A percentile compares a stretch with the other conserved stretches of the same genome.
Evolutionary conservation across 2,113 vertebrate species (phyloP).

Genomic region (Tinamus guttatus): DNA sequence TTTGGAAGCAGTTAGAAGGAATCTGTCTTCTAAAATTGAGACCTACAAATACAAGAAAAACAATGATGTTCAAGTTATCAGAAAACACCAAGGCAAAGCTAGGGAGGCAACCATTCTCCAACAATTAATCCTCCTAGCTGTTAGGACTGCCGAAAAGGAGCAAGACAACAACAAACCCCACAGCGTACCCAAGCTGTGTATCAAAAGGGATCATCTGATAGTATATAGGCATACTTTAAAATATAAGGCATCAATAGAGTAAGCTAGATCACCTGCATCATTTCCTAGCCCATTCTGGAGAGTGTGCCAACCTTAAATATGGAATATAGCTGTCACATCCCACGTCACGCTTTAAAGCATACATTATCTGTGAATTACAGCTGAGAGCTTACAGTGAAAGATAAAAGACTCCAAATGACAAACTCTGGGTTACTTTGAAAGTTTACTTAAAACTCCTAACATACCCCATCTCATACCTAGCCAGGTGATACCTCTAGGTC

Average conservation of each 20-base stretch:
- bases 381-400: neutral
- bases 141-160: neutral
- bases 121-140: neutral
- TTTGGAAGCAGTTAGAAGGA: too few species aligned
- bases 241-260: neutral
- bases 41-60: neutral
- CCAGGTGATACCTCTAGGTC: neutral
- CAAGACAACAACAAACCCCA: neutral
- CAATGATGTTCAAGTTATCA: neutral
- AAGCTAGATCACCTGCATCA: neutral
- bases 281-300: neutral
- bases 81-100: neutral
- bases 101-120: neutral
- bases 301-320: neutral
- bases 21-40: too few species aligned
- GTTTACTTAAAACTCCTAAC: neutral
- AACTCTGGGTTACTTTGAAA: neutral
- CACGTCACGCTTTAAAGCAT: neutral
- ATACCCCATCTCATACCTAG: neutral
- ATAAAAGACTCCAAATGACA: neutral
- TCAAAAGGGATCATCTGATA: neutral
- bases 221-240: neutral
- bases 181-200: accelerated
- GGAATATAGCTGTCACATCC: neutral
- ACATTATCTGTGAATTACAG: neutral